Conservation (phyloP, 2,888 invertebrate species). For the Nomada lathburiana region DNA sequence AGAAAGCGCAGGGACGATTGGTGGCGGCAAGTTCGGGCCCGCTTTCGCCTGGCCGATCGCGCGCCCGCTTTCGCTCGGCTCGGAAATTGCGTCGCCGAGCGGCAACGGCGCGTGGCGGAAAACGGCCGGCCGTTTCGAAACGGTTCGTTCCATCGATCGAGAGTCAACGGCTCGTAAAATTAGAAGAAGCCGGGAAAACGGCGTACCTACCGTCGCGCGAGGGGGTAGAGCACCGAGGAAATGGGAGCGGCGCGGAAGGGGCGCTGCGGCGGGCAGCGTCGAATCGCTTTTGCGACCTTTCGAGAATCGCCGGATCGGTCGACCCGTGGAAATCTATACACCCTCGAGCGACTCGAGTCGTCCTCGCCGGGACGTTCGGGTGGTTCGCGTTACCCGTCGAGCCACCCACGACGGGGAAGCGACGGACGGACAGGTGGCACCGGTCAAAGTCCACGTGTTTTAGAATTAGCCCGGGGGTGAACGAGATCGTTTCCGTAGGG, state of each 20-base stretch:
- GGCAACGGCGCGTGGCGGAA: conserved; percentile 75
- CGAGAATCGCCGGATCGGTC: conserved; percentile 27
- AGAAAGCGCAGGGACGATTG: conserved; percentile 28
- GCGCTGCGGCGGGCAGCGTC: not conserved
- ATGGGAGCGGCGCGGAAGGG: not conserved
- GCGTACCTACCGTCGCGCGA: conserved; percentile 8
- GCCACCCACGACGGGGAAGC: conserved; percentile 78
- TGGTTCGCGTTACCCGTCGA: conserved; percentile 73
- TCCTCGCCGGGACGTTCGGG: conserved; percentile 50
- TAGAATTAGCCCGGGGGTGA: conserved; percentile 30
- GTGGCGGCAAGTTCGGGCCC: not conserved
- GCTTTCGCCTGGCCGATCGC: no score
- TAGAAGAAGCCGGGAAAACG: conserved; percentile 77
- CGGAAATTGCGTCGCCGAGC: conserved; percentile 70
- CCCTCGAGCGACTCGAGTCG: conserved; percentile 62
- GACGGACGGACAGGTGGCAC: conserved; percentile 80
- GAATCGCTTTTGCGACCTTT: conserved; percentile 18
- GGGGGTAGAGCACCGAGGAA: not conserved
- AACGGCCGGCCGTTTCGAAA: conserved; percentile 74
- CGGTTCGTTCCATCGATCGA: conserved; percentile 79
- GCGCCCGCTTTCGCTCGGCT: conserved; percentile 10
- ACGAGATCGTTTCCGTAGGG: conserved; percentile 25
- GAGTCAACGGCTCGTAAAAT: conserved; percentile 84
- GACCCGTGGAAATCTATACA: conserved; percentile 61
- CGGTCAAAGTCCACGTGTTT: conserved; percentile 59